Conservation (phyloP, 2,797 vertebrate genomes). For the Fringilla coelebs region DNA sequence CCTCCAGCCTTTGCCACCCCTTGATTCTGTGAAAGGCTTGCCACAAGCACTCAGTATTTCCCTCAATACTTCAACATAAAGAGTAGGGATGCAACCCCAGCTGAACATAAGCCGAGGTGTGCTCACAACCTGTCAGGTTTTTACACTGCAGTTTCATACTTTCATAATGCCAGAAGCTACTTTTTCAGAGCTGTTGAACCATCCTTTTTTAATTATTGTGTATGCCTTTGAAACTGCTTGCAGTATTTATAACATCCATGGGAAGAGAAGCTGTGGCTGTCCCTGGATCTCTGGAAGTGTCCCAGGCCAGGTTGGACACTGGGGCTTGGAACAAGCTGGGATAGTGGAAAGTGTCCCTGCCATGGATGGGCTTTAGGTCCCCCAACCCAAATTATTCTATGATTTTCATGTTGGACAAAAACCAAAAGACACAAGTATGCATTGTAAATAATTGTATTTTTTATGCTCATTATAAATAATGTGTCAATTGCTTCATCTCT, state of each 20-base stretch:
- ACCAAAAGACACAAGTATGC: background rate
- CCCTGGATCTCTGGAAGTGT: background rate
- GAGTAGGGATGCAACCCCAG: background rate
- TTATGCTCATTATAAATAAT: conserved; percentile 45
- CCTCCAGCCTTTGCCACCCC: background rate
- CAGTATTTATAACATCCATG: background rate
- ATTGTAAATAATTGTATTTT: conserved; percentile 4
- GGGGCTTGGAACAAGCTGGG: background rate
- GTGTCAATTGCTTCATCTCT: conserved; percentile 5
- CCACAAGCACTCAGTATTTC: accelerated
- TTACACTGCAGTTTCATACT: background rate
- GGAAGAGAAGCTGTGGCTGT: background rate
- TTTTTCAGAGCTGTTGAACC: background rate
- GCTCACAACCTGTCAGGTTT: background rate
- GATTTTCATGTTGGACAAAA: background rate
- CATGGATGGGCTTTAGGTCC: background rate
- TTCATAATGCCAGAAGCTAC: background rate
- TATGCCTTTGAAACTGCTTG: background rate
- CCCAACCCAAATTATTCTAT: background rate
- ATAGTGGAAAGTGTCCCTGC: background rate
- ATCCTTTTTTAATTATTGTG: background rate
- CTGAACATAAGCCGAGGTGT: accelerated
- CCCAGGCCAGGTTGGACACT: accelerated
- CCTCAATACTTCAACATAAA: accelerated
- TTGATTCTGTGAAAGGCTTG: background rate